phyloP scores from a whole-genome alignment of 2,888 invertebrate genomes.

The Coelinius sp. region DNA sequence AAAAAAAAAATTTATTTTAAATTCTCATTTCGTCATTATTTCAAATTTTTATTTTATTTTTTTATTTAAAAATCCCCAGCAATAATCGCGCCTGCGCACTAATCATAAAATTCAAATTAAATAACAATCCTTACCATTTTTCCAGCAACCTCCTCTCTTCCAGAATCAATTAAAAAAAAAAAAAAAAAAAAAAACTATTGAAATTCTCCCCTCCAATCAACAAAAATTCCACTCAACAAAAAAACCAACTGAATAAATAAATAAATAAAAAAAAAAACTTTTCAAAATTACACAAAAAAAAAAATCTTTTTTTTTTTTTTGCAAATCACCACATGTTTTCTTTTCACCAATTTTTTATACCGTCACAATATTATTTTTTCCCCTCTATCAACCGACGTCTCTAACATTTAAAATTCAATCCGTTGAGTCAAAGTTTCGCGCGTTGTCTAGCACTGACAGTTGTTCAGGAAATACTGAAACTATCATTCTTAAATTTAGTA shows the following conservation, averaged over 20 bases:
- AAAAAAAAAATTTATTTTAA: too few relatives aligned
- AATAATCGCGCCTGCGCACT: neutral
- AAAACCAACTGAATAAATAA: neutral
- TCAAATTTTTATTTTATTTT: neutral
- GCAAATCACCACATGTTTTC: conserved; percentile 24
- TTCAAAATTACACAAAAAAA: neutral
- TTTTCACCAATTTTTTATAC: neutral
- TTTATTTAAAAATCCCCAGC: neutral
- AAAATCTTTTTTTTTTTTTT: too few relatives aligned
- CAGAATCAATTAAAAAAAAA: too few relatives aligned
- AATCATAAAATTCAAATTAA: neutral
- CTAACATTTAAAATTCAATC: neutral
- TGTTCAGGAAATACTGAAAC: conserved; percentile 70
- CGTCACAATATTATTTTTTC: neutral
- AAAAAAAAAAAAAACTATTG: neutral
- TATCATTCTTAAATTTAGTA: conserved; percentile 67
- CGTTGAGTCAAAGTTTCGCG: conserved; percentile 37
- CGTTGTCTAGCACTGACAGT: conserved; percentile 69
- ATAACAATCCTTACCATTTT: conserved; percentile 25
- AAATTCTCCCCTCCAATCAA: neutral
- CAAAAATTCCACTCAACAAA: neutral
- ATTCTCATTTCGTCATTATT: conserved; percentile 4
- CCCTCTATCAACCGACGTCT: neutral
- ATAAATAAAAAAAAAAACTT: neutral
- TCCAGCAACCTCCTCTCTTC: neutral